Percentiles rank a stretch among this genome's conserved stretches.
Evolutionary conservation across 2,113 vertebrate species (phyloP).

Genomic region (Pycnonotus jocosus): DNA sequence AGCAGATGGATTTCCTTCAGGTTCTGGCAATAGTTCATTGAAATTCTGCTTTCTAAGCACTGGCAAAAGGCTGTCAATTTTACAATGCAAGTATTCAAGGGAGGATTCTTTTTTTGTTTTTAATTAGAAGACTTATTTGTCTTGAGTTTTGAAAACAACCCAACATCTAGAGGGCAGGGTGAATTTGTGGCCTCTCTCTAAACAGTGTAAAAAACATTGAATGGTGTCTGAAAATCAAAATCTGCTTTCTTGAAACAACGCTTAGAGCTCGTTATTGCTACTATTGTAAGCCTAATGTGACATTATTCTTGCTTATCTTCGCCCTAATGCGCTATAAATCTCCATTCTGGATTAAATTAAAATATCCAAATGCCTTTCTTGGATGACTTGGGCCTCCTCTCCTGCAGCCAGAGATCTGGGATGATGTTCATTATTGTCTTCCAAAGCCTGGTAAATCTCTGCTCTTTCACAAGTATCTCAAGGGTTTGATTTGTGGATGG

Average conservation of each 20-base stretch:
- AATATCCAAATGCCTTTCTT: conserved; percentile 67
- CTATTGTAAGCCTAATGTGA: conserved; percentile 45
- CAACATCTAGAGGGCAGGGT: background rate
- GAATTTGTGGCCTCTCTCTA: background rate
- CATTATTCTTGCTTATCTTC: conserved; percentile 61
- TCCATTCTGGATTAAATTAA: conserved; percentile 54
- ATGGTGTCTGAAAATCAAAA: background rate
- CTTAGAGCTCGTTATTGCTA: background rate
- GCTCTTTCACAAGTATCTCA: conserved; percentile 30
- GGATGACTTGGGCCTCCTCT: conserved; percentile 31
- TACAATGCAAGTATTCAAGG: background rate
- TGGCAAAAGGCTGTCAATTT: background rate
- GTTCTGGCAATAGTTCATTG: background rate
- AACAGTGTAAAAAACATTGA: background rate
- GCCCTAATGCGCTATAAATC: conserved; percentile 62
- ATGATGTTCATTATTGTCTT: conserved; percentile 45
- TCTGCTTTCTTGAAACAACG: background rate
- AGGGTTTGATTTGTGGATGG: conserved; percentile 28
- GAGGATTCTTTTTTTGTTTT: background rate
- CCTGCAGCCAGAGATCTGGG: conserved; percentile 36
- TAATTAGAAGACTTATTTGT: conserved; percentile 4
- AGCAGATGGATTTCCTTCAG: background rate
- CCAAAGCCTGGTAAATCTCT: conserved; percentile 46
- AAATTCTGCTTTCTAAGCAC: conserved; percentile 18
- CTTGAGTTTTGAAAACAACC: background rate